Evolutionary conservation across 2,888 invertebrate species (phyloP).

Genomic region (Drepanosiphum platanoidis): DNA sequence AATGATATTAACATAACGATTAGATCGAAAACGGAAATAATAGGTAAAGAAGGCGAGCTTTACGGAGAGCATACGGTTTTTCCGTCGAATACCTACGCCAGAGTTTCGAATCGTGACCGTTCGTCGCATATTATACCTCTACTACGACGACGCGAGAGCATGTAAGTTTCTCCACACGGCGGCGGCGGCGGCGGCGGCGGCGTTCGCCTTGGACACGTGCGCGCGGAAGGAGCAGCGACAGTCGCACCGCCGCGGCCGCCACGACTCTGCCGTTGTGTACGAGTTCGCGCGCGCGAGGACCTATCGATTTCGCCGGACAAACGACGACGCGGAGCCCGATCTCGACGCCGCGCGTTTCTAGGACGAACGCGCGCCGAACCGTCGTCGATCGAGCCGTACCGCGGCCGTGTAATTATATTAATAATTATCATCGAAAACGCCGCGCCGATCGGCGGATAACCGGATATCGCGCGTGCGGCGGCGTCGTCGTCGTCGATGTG

Average conservation of each 20-base stretch:
- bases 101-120: too few relatives aligned
- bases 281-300: background rate
- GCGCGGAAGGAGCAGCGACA: background rate
- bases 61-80: too few relatives aligned
- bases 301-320: background rate
- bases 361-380: background rate
- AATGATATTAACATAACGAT: too few relatives aligned
- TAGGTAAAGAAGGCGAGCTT: too few relatives aligned
- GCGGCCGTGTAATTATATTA: background rate
- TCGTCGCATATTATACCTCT: too few relatives aligned
- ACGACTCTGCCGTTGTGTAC: background rate
- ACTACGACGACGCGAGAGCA: too few relatives aligned
- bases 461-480: background rate
- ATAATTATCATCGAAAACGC: background rate
- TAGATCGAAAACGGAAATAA: too few relatives aligned
- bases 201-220: constrained; percentile 40
- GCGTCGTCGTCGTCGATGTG: background rate
- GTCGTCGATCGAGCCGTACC: background rate
- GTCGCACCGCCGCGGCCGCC: background rate
- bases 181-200: too few relatives aligned
- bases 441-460: too few relatives aligned
- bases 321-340: background rate
- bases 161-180: too few relatives aligned
- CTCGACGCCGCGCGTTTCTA: background rate
- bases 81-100: too few relatives aligned